Conservation (phyloP, 2,797 vertebrate genomes). For the Ataeniobius toweri region DNA sequence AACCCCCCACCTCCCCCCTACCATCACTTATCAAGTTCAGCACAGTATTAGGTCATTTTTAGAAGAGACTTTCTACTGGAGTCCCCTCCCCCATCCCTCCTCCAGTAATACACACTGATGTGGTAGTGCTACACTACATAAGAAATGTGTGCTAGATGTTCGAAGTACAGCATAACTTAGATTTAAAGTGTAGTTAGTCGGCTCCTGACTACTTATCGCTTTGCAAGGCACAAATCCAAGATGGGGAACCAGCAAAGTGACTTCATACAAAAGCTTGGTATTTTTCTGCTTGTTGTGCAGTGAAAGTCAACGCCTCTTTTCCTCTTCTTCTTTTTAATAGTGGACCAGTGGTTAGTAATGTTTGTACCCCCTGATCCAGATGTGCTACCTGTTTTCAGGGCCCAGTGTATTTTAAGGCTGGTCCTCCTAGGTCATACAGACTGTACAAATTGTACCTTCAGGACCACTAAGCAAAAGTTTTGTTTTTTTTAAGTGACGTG, state of each 20-base stretch:
- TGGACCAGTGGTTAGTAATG: slow-evolving; percentile 77
- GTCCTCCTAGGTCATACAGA: slow-evolving; percentile 76
- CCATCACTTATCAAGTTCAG: slow-evolving; percentile 45
- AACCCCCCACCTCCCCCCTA: slow-evolving; percentile 8
- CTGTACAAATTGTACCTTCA: slow-evolving; percentile 71
- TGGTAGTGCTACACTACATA: slow-evolving; percentile 75
- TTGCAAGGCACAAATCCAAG: slow-evolving; percentile 57
- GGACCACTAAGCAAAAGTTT: slow-evolving; percentile 75
- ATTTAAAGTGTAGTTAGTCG: slow-evolving; percentile 68
- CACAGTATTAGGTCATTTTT: slow-evolving; percentile 67
- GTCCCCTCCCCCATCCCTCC: slow-evolving; percentile 33
- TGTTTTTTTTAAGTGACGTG: slow-evolving; percentile 28
- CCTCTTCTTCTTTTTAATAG: slow-evolving; percentile 44
- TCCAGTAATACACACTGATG: slow-evolving; percentile 67
- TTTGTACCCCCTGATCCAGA: slow-evolving; percentile 70
- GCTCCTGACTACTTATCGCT: slow-evolving; percentile 60
- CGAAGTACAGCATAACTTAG: slow-evolving; percentile 66
- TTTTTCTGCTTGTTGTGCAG: slow-evolving; percentile 79
- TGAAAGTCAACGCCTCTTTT: slow-evolving; percentile 59
- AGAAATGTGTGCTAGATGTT: slow-evolving; percentile 66
- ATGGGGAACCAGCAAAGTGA: slow-evolving; percentile 64
- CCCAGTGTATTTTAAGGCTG: slow-evolving; percentile 78
- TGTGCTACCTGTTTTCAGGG: slow-evolving; percentile 72
- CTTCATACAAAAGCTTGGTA: slow-evolving; percentile 64
- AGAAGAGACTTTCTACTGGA: slow-evolving; percentile 63